phyloP scores from a whole-genome alignment of 2,888 invertebrate species.

The Tigriopus californicus region DNA sequence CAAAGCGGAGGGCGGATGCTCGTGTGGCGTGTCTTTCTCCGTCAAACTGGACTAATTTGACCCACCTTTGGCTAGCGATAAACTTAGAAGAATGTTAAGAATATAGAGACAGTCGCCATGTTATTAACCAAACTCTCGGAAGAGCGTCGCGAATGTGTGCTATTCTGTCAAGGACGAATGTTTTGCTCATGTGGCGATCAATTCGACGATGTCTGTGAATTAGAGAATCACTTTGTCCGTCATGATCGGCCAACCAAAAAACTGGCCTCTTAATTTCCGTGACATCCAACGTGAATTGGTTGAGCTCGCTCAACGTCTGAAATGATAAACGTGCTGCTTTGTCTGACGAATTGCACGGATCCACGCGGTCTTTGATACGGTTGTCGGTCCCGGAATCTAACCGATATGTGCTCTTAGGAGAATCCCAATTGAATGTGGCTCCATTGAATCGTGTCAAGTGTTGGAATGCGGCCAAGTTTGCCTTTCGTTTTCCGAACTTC shows the following conservation, averaged over 20 bases:
- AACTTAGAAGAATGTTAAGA: background rate
- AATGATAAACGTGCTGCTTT: background rate
- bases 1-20: constrained; percentile 78
- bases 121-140: background rate
- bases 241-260: background rate
- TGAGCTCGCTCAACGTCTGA: background rate
- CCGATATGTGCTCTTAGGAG: too few species aligned
- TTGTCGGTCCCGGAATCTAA: too few species aligned
- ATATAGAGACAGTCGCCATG: constrained; percentile 3
- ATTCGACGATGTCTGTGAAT: background rate
- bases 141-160: background rate
- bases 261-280: background rate
- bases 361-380: too few species aligned
- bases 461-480: too few species aligned
- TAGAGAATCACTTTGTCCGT: constrained; percentile 8
- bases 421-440: too few species aligned
- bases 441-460: too few species aligned
- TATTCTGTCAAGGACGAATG: background rate
- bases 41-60: constrained; percentile 55
- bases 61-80: too few species aligned
- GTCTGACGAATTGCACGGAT: too few species aligned
- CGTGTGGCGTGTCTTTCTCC: constrained; percentile 93
- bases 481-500: too few species aligned
- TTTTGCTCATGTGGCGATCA: background rate
- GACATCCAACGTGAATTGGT: background rate